Percentiles rank a stretch among this genome's conserved stretches.
Conservation (phyloP, 2,888 invertebrate genomes). For the Hirudinaria manillensis region DNA sequence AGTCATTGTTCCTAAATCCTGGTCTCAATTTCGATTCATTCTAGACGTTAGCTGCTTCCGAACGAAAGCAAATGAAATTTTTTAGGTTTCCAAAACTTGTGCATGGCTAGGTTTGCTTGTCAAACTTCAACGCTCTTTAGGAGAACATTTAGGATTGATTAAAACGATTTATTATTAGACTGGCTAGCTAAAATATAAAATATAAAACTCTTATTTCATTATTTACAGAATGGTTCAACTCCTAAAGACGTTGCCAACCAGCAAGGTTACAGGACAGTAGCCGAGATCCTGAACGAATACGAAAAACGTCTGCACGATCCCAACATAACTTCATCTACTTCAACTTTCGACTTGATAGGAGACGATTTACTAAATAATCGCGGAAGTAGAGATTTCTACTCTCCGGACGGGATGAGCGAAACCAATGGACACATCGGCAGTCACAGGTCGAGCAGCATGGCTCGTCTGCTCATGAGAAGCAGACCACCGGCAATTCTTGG, state of each 20-base stretch:
- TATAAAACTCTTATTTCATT: not conserved
- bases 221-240: conserved; percentile 39
- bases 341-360: not conserved
- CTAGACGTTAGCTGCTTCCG: too few relatives aligned
- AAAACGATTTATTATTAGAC: not conserved
- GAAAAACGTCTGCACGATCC: conserved; percentile 33
- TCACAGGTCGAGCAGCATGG: not conserved
- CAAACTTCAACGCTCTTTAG: too few relatives aligned
- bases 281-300: conserved; percentile 39
- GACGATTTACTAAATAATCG: not conserved
- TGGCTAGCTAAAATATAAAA: not conserved
- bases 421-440: conserved; percentile 4
- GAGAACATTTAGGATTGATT: too few relatives aligned
- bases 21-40: too few relatives aligned
- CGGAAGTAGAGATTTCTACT: not conserved
- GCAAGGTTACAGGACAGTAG: conserved; percentile 38
- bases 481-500: conserved; percentile 35
- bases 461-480: conserved; percentile 8
- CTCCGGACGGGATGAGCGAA: conserved; percentile 19
- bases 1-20: too few relatives aligned
- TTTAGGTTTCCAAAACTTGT: too few relatives aligned
- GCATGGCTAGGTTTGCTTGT: too few relatives aligned
- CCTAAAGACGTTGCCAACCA: conserved; percentile 38
- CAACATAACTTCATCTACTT: not conserved
- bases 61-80: too few relatives aligned